Evolutionary conservation across 2,888 invertebrate genomes (phyloP), one percentile per base, ranked within the genome.

Genomic region (Kuschelorhynchus macadamiae): DNA sequence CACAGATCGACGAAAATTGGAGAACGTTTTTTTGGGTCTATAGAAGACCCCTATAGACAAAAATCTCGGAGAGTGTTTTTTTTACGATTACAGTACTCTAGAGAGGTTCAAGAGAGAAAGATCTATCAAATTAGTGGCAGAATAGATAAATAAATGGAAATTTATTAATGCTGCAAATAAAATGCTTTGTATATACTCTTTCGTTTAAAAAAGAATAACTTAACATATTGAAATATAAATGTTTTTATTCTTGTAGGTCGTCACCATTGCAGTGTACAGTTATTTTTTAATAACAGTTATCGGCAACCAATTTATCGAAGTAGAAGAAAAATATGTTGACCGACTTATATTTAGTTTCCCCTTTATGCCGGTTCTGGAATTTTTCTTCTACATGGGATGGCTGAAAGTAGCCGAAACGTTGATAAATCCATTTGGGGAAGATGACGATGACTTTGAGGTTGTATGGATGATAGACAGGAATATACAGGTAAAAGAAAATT

Each of bases 381-480:
- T 94, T 81, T 92, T 92, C 81, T 92, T 92, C 84, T 92, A 92
- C 78, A 92, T 92, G 92, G 95, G 95, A 8, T 95, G 95, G 95
- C 84, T 95, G 36, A 95, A 94, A 85, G 95, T 95, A 74, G 95
- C 95, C 14, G 95, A 95, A 84, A 91, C 93, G 0, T 84, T 95
- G 56, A 94, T 96, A 71, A 96, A 96, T 84, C 95, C 95, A 0
- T 95, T 94, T 77, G 95, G 95, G 1, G 94, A 94, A 79, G 95
- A 95, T 76, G 95, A 95, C 78, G 95, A 95, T 78, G 95, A 95
- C 77, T 95, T 95, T 79, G 95, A 95, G 87, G 92, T 92, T 4
- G 95, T 94, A 79, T 95, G 95, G 95, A 88, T 96, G 84, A 91
- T 96, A 55, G 96, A 96, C 83, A 88, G 96, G 75, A 93, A 94